A percentile compares a stretch with the other conserved stretches of the same genome.
phyloP scores from a whole-genome alignment of 2,888 invertebrate genomes.

The Diarsia brunnea region DNA sequence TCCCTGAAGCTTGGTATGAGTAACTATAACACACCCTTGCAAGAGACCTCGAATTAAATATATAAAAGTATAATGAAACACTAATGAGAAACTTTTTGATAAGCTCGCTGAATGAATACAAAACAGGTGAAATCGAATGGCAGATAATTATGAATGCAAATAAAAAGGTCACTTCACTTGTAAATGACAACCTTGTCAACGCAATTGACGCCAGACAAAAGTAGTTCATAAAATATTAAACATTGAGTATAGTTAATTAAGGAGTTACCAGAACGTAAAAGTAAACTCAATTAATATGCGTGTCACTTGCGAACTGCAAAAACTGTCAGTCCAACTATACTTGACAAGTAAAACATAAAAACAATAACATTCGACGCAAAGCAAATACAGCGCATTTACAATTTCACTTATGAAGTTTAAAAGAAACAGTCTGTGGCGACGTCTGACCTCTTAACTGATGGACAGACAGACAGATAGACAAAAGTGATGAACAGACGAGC shows the following conservation, averaged over 20 bases:
- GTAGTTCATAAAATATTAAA: conserved; percentile 31
- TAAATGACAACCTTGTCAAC: conserved; percentile 40
- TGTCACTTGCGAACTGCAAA: conserved; percentile 28
- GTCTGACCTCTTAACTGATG: conserved; percentile 68
- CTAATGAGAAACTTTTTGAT: conserved; percentile 17
- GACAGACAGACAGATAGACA: conserved; percentile 54
- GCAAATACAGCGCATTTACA: conserved; percentile 45
- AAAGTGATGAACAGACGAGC: conserved; percentile 51
- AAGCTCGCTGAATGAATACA: conserved; percentile 8
- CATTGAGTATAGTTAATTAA: conserved; percentile 47
- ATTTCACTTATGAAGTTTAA: conserved; percentile 61
- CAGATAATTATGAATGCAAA: conserved; percentile 29
- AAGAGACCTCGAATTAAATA: not conserved
- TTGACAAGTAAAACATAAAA: conserved; percentile 52
- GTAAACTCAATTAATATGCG: conserved; percentile 34
- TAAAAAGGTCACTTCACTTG: conserved; percentile 22
- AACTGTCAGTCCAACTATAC: conserved; percentile 42
- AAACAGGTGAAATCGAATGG: conserved; percentile 37
- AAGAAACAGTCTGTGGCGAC: conserved; percentile 57
- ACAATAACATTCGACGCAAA: conserved; percentile 55
- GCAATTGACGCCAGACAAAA: conserved; percentile 34
- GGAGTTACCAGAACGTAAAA: conserved; percentile 26
- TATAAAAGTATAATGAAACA: conserved; percentile 2
- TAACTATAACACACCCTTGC: not conserved
- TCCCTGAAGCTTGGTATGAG: not conserved